Evolutionary conservation across 2,113 vertebrate genomes (phyloP).

Genomic region (Etia nguti): DNA sequence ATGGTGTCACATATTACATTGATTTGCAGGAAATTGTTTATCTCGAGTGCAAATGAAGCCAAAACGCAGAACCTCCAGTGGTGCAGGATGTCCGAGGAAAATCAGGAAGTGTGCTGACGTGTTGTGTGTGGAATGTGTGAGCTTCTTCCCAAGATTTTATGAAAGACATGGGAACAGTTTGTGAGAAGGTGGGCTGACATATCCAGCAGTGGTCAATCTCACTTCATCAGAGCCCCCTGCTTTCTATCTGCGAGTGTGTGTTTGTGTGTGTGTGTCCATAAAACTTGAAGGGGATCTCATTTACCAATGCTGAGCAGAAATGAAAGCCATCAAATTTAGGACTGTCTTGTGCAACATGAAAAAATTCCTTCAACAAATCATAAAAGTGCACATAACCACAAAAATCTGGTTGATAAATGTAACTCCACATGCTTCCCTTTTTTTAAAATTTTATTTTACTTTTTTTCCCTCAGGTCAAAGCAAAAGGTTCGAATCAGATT

Average conservation of each 20-base stretch:
- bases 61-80: neutral
- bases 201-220: neutral
- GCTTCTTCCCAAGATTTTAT: slow-evolving; percentile 12
- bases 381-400: neutral
- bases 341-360: neutral
- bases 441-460: neutral
- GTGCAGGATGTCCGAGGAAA: slow-evolving; percentile 15
- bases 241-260: neutral
- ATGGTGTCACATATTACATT: neutral
- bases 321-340: neutral
- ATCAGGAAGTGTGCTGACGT: slow-evolving; percentile 34
- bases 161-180: neutral
- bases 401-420: neutral
- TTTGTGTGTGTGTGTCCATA: neutral
- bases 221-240: neutral
- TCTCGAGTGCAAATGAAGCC: slow-evolving; percentile 8
- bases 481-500: neutral
- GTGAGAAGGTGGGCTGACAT: neutral
- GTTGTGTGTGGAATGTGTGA: slow-evolving; percentile 44
- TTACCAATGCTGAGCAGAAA: neutral
- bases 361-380: neutral
- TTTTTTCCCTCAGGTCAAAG: neutral
- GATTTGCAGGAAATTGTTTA: slow-evolving; percentile 25
- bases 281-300: neutral
- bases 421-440: neutral